Evolutionary conservation across 2,113 vertebrate species (phyloP), one percentile per base, ranked within the genome.

Genomic region (Cyrtonyx montezumae): DNA sequence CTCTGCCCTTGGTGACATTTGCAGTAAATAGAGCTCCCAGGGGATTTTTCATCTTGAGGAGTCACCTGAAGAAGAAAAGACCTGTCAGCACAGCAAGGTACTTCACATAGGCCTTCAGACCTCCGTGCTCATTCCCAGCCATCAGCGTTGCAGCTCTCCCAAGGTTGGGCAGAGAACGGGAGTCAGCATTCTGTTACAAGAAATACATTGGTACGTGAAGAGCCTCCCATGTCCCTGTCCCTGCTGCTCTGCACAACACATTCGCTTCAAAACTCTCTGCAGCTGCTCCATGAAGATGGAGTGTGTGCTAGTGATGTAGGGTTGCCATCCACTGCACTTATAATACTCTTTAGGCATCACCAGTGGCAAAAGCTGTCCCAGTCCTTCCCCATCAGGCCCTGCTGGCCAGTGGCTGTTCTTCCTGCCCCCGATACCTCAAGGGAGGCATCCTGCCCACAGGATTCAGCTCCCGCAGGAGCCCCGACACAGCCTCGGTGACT

Each of bases 1-100:
- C 26, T 58, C 49, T 74, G 77, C 71, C 51, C 55, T 70, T 65
- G 43, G 40, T 58, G 28, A 21, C 34, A 56, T 87, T 77, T 85
- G 36, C 73, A 83, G 51, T 63, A 70, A 90, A 45, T 9, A 80
- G 69, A 65, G 34, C 74, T 83, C 36, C 69, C 67, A 40, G 58
- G 19, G 58, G 36, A 79, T 58, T 80, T 91, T 63, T 87, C 19
- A 0, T 92, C 94, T 88, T 43, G 80, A 87, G 69, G 90, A 82
- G 58, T 49, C 2, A 2, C 43, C 55, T 81, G 84, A 92, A 66
- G 53, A 94, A 83, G 43, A 59, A 82, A 66, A 79, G 15, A 63
- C 65, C 58, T 90, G 15, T 70, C 40, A 59, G 46, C 82, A 43
- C 79, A 83, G 26, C 16, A 11, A 48, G 85, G 22, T 42, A 45